Evolutionary conservation across 2,797 vertebrate genomes (phyloP), one percentile per base, ranked within the genome.

Genomic region (Gallirallus australis): DNA sequence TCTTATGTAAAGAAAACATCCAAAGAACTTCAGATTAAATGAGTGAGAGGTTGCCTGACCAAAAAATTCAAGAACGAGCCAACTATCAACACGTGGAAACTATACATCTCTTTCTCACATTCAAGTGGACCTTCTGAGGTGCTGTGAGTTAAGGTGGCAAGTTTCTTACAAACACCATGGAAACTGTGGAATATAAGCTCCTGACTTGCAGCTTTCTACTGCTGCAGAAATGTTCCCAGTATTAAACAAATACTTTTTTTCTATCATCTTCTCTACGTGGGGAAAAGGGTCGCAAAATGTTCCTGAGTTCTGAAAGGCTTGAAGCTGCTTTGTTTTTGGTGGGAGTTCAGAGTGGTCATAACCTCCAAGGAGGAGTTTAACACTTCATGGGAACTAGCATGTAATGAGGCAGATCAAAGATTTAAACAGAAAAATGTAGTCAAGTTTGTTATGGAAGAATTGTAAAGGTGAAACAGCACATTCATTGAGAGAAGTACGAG

Each of bases 171-270:
- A 91, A 94, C 16, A 68, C 7, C 59, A 25, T 11, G 78, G 54
- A 89, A 96, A 81, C 30, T 48, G 59, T 53, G 60, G n/a, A 87
- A 86, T 94, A 85, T 72, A 68, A 82, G 70, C 59, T 94, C 83
- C 40, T 1, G 1, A n/a, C 0, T 1, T 40, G 15, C 14, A 85
- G 60, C 20, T 92, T 91, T 93, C 73, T n/a, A 73, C 15, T n/a
- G 54, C 57, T 77, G 27, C 60, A 92, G 56, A 81, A 88, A 77
- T 11, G 12, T 69, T 45, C 3, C 37, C 23, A 50, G 24, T 82
- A 70, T 50, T 79, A 94, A 94, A 68, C 9, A 84, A 87, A 83
- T 17, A 84, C 87, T 73, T 85, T 83, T 93, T 68, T 50, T 45
- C 18, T 45, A 45, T 45, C 92, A 15, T 72, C 37, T 54, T 35